A percentile compares a stretch with the other conserved stretches of the same genome.
phyloP scores from a whole-genome alignment of 2,113 vertebrate species.

The Rhipidura dahli region DNA sequence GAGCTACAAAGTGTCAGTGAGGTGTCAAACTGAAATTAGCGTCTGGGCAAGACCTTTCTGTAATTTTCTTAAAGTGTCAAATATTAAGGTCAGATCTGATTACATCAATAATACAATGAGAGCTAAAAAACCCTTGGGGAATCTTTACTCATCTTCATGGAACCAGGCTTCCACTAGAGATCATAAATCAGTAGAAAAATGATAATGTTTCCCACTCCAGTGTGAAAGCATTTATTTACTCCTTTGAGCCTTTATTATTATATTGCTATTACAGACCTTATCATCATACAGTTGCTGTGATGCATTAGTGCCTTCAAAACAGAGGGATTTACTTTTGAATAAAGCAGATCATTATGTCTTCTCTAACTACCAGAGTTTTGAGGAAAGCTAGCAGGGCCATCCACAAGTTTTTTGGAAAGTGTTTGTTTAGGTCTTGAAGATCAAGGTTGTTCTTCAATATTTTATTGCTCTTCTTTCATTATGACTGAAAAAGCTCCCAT shows the following conservation, averaged over 20 bases:
- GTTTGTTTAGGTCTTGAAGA: not conserved
- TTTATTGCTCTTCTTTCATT: not conserved
- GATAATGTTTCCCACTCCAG: not conserved
- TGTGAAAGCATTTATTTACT: not conserved
- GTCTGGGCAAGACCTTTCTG: not conserved
- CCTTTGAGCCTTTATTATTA: not conserved
- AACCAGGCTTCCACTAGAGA: not conserved
- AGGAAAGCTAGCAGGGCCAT: not conserved
- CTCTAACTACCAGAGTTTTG: not conserved
- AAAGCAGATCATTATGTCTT: not conserved
- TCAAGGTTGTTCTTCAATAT: not conserved
- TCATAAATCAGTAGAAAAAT: not conserved
- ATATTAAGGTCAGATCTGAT: constrained; percentile 1
- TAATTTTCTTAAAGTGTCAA: not conserved
- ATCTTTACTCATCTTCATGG: not conserved
- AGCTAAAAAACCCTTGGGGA: not conserved
- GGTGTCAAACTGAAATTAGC: constrained; percentile 2
- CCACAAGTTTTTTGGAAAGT: not conserved
- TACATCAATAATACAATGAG: not conserved
- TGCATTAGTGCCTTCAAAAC: not conserved
- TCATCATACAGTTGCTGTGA: not conserved
- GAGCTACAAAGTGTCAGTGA: not conserved
- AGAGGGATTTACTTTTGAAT: not conserved
- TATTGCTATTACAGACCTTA: not conserved
- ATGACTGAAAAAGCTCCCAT: not conserved